These are phyloP conservation scores for Drosophila kanapiae DNA, from an alignment of 1,140 invertebrate genomes.

Conservation along the genomic window DNA sequence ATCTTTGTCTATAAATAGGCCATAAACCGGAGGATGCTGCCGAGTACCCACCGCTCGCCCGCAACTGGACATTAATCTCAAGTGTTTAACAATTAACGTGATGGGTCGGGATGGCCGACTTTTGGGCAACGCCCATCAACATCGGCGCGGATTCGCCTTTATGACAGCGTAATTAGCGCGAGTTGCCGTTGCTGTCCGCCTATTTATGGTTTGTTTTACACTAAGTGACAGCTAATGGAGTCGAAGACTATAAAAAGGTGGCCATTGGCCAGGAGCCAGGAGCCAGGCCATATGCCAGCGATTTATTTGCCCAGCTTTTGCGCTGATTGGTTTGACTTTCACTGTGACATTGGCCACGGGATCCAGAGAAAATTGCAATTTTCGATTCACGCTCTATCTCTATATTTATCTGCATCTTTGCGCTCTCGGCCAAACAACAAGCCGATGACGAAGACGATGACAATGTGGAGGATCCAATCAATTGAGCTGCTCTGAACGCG, in stretches of 20 bases:
- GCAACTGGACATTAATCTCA: constrained; percentile 63
- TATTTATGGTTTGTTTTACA: constrained; percentile 73
- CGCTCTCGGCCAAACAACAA: constrained; percentile 26
- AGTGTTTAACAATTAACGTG: constrained; percentile 74
- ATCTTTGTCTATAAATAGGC: constrained; percentile 69
- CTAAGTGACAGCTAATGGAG: constrained; percentile 74
- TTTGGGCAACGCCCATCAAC: constrained; percentile 22
- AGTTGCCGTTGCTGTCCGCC: constrained; percentile 33
- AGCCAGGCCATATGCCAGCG: constrained; percentile 47
- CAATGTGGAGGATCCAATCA: constrained; percentile 46
- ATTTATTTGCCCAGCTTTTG: constrained; percentile 39
- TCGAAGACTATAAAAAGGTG: constrained; percentile 55
- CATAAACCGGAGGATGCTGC: constrained; percentile 48
- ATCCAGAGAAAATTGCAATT: constrained; percentile 10
- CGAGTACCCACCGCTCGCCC: constrained; percentile 6
- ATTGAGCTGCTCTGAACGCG: constrained; percentile 27
- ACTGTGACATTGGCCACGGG: constrained; percentile 14
- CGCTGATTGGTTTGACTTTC: constrained; percentile 52
- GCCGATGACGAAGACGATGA: constrained; percentile 16
- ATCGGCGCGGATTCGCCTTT: constrained; percentile 47
- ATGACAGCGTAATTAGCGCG: constrained; percentile 65
- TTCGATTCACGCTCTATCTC: background rate
- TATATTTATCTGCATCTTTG: constrained; percentile 8
- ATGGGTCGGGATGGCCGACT: constrained; percentile 26
- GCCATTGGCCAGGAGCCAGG: constrained; percentile 6